These are phyloP conservation scores for Gallinago paraguaiae DNA, from an alignment of 2,113 vertebrate species.

Conservation along the genomic window DNA sequence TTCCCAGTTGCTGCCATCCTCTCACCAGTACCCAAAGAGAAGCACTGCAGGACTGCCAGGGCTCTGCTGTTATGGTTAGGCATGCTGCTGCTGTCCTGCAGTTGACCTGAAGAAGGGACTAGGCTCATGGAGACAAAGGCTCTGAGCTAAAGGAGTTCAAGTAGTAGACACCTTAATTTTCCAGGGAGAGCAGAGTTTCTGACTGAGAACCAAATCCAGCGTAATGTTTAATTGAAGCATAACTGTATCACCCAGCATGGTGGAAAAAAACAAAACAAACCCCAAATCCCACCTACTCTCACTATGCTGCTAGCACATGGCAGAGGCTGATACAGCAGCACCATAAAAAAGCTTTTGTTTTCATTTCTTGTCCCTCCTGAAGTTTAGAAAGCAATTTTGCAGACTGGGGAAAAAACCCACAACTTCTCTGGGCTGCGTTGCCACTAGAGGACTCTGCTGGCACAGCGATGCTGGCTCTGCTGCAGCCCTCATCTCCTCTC, in stretches of 20 bases:
- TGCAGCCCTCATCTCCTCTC: not conserved
- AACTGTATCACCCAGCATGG: not conserved
- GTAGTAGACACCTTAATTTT: not conserved
- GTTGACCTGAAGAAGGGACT: not conserved
- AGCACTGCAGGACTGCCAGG: not conserved
- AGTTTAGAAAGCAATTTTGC: not conserved
- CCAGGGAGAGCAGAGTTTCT: not conserved
- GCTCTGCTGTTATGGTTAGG: not conserved
- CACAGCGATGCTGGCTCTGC: not conserved
- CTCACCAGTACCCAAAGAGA: not conserved
- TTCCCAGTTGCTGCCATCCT: not conserved
- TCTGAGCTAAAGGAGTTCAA: not conserved
- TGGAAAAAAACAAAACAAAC: not conserved
- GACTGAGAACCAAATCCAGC: not conserved
- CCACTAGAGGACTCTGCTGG: constrained; percentile 64
- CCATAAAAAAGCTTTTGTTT: not conserved
- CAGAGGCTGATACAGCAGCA: not conserved
- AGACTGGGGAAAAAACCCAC: not conserved
- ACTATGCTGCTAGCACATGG: not conserved
- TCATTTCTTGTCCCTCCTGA: not conserved
- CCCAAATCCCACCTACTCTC: not conserved
- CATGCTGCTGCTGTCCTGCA: not conserved
- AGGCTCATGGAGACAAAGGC: not conserved
- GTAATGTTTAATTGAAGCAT: not conserved
- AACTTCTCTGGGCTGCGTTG: not conserved